These are phyloP conservation scores for Ciona savignyi DNA, from an alignment of 23 tunicate genomes.

Conservation along the genomic window DNA sequence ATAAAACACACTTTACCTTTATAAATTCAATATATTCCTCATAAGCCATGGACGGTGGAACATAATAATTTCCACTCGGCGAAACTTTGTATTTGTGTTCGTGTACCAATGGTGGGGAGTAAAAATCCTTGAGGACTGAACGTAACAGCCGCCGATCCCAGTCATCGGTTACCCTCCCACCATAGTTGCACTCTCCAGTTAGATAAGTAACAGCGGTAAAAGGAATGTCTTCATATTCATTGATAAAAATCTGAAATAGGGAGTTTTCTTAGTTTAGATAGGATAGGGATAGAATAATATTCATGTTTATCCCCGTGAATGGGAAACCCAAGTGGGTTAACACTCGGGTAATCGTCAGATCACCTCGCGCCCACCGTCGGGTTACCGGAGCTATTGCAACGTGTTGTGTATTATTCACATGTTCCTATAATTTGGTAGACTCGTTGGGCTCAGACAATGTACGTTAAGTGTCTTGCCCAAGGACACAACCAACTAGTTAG, in stretches of 20 bases:
- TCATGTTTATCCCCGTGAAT: too few species aligned
- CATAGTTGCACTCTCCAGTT: slow-evolving; percentile 99
- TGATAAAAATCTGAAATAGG: slow-evolving; percentile 83
- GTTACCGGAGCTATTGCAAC: too few species aligned
- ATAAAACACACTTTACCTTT: slow-evolving; percentile 33
- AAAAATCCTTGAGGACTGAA: slow-evolving; percentile 62
- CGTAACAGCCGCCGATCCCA: slow-evolving; percentile 95
- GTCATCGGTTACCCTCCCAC: slow-evolving; percentile 99
- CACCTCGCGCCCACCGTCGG: too few species aligned
- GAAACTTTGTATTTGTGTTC: slow-evolving; percentile 90
- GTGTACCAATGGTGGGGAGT: slow-evolving; percentile 67
- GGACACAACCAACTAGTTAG: too few species aligned
- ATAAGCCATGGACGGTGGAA: slow-evolving; percentile 78
- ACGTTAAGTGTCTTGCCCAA: too few species aligned
- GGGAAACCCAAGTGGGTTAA: too few species aligned
- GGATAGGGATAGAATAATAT: too few species aligned
- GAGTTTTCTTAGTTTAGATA: too few species aligned
- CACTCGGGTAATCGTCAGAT: too few species aligned
- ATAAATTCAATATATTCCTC: slow-evolving; percentile 96
- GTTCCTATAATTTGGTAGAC: too few species aligned
- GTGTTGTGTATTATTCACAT: too few species aligned
- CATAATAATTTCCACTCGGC: slow-evolving; percentile 80
- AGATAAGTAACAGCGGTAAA: slow-evolving; percentile 86
- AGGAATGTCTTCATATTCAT: slow-evolving; percentile 92
- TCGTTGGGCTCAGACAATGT: too few species aligned